Base-by-base conservation (phyloP, 1,140 invertebrate species). In the Trinorchestia longiramus region DNA sequence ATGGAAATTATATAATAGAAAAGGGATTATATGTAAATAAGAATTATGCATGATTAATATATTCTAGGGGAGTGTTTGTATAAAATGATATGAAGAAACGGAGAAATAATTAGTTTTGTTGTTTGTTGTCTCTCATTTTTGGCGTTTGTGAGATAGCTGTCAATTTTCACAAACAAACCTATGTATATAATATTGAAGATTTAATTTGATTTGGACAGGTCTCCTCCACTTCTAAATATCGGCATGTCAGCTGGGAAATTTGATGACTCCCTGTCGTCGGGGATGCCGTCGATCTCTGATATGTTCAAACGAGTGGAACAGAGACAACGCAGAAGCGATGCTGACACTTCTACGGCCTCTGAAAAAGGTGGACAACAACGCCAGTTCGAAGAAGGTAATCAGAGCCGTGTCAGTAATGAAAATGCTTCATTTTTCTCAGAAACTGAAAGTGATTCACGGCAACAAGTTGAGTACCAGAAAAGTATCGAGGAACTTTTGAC, bases 201-300 rank as follows among this genome's bases (percentile, higher is more conserved):
- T 23, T 87, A 91, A 92, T 96, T 92, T 94, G 95, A 57, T 96
- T 47, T 95, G 96, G 87, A 95, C 77, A 97, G 95, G 96, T 96
- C 96, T 57, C 97, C 97, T n/a, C 96, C 97, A 0, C 98, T 99
- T 41, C 98, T 98, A 96, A 98, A 98, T 97, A 97, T 99, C 19
- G 98, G 98, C 15, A 97, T 99, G 3, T 98, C 98, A 96, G 98
- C 98, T 42, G 98, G 98, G 1, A 99, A 99, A 97, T 99, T 99
- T 97, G 97, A 98, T 97, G 97, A 98, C 96, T 97, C 97, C 90
- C 98, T 98, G 96, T 98, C 98, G 91, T 95, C 97, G 43, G 96
- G 92, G 87, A 96, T 95, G 62, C 96, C 97, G 44, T 97, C 97
- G 47, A 97, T 97, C 77, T 96, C 97, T 23, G 96, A 96, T 53